These are phyloP conservation scores for Eutolmus rufibarbis DNA, from an alignment of 2,888 invertebrate species.

Conservation along the genomic window DNA sequence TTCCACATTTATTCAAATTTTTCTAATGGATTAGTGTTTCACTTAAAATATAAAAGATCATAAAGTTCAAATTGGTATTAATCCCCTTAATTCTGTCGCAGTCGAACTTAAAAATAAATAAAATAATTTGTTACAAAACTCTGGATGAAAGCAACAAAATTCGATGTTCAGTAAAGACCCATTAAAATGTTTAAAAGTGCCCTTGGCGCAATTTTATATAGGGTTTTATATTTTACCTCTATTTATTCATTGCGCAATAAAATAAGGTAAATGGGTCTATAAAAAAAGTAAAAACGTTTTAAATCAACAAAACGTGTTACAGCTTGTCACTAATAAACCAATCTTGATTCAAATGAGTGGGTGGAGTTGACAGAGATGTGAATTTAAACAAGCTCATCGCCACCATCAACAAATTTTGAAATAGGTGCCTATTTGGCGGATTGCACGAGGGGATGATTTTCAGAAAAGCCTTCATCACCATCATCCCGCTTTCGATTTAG, in stretches of 20 bases:
- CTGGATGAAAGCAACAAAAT: not conserved
- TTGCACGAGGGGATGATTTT: not conserved
- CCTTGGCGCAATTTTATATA: not conserved
- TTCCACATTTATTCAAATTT: no score
- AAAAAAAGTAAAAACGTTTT: not conserved
- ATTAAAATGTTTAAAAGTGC: not conserved
- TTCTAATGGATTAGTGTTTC: no score
- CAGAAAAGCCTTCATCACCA: not conserved
- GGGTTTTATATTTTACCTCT: not conserved
- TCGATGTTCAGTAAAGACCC: not conserved
- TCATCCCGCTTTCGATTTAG: not conserved
- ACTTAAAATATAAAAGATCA: not conserved
- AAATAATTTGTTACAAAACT: not conserved
- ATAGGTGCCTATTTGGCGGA: not conserved
- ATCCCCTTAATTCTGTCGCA: not conserved
- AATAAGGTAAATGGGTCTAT: not conserved
- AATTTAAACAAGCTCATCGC: not conserved
- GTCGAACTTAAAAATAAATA: not conserved
- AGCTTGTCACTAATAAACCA: not conserved
- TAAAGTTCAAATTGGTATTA: not conserved
- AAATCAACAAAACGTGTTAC: not conserved
- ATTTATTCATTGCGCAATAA: not conserved
- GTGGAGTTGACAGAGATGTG: not conserved
- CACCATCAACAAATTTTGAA: not conserved
- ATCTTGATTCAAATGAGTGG: not conserved